Evolutionary conservation across 1,140 invertebrate species (phyloP), one percentile per base, ranked within the genome.

Genomic region (Sarcophaga bullata): DNA sequence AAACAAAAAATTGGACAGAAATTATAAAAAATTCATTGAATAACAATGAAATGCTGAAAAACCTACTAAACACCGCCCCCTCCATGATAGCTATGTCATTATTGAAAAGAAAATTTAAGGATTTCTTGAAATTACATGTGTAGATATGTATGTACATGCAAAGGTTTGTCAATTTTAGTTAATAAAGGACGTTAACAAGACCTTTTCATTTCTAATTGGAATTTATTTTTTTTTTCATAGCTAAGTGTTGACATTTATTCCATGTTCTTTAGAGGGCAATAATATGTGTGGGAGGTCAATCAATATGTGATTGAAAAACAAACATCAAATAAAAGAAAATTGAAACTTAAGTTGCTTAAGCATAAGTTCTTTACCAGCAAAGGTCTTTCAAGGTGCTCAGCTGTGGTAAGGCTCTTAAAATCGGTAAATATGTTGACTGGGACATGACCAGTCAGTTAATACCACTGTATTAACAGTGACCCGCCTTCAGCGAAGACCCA

Each of bases 11-110:
- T 10, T 58, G 13, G 13, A n/a, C 7, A n/a, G 10, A 13, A 58
- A n/a, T 58, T 13, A 58, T 58, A 58, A 58, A 58, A 58, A 58
- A 58, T 58, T 58, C 54, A 58, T 58, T 58, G 54, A 58, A n/a
- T n/a, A n/a, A 58, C 25, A 58, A n/a, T 58, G 54, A 58, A 58
- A 37, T 37, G 25, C 4, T 37, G 25, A 37, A 37, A 37, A 37
- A 37, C 1, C 4, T 37, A 37, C 25, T 37, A 37, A 58, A 58
- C 54, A 58, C 54, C 54, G 0, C 7, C 54, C 15, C 25, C 52
- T 58, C 25, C 25, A 37, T 37, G 25, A 37, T 37, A 37, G 25
- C 25, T 37, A n/a, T n/a, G 11, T 58, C 52, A 58, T 58, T 15
- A 15, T 15, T 10, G 11, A 13, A 13, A 5, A 7, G 54, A 15